phyloP scores from a whole-genome alignment of 2,797 vertebrate genomes.

The Clarias fuscus region DNA sequence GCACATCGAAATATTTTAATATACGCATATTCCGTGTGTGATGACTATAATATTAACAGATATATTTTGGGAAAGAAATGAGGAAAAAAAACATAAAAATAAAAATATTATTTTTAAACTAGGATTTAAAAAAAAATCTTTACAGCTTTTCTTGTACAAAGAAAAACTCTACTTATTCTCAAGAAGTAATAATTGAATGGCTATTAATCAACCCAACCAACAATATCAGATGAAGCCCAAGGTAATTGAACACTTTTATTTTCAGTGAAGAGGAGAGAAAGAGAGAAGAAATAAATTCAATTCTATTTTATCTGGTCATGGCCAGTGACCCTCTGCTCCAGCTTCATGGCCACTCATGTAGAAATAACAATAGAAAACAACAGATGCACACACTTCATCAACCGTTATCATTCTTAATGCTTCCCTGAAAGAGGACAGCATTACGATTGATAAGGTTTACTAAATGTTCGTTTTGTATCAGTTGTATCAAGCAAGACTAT shows the following conservation, averaged over 20 bases:
- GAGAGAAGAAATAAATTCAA: conserved; percentile 19
- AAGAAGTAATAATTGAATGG: conserved; percentile 15
- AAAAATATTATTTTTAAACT: background rate
- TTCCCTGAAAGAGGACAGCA: background rate
- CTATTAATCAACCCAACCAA: conserved; percentile 33
- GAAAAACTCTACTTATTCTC: background rate
- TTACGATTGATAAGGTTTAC: conserved; percentile 49
- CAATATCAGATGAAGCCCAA: conserved; percentile 13
- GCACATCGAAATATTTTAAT: background rate
- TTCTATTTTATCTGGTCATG: conserved; percentile 16
- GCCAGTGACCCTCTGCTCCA: conserved; percentile 31
- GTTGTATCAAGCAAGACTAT: conserved; percentile 29
- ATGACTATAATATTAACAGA: background rate
- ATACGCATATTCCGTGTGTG: background rate
- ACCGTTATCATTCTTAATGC: background rate
- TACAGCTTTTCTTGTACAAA: background rate
- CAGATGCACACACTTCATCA: conserved; percentile 39
- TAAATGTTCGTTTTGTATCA: conserved; percentile 35
- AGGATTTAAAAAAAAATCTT: background rate
- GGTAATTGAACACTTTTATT: background rate
- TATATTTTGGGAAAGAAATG: background rate
- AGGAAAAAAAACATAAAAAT: background rate
- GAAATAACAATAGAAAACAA: conserved; percentile 43
- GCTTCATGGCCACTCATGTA: conserved; percentile 43
- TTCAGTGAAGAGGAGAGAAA: conserved; percentile 12